A percentile compares a stretch with the other conserved stretches of the same genome.
Conservation (phyloP, 2,797 vertebrate genomes). For the Peromyscus nudipes region DNA sequence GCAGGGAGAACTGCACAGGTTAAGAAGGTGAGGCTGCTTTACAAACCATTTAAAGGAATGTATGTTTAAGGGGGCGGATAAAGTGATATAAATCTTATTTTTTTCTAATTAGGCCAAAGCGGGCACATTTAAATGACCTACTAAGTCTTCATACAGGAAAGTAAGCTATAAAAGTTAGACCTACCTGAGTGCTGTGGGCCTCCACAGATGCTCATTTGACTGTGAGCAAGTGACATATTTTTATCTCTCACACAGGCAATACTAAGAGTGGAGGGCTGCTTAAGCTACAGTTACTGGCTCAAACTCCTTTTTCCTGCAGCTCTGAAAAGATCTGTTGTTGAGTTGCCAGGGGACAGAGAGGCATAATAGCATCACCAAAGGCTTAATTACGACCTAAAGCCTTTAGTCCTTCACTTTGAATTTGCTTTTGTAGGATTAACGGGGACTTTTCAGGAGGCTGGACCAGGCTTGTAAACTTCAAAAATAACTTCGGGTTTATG, state of each 20-base stretch:
- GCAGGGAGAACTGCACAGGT: neutral
- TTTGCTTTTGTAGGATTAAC: slow-evolving; percentile 81
- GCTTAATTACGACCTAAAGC: slow-evolving; percentile 80
- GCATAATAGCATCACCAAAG: slow-evolving; percentile 72
- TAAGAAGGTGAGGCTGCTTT: slow-evolving; percentile 72
- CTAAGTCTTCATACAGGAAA: slow-evolving; percentile 61
- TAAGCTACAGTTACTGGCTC: slow-evolving; percentile 60
- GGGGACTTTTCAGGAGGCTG: slow-evolving; percentile 74
- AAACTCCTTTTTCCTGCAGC: slow-evolving; percentile 75
- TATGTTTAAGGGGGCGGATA: slow-evolving; percentile 70
- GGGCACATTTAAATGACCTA: slow-evolving; percentile 54
- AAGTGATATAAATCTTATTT: slow-evolving; percentile 26
- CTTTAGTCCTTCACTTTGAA: slow-evolving; percentile 83
- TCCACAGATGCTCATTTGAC: slow-evolving; percentile 60
- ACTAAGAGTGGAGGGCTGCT: slow-evolving; percentile 68
- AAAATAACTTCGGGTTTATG: slow-evolving; percentile 79
- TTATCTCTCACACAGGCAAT: slow-evolving; percentile 80
- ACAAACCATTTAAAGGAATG: slow-evolving; percentile 65
- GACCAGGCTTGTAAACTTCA: slow-evolving; percentile 80
- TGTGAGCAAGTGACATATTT: slow-evolving; percentile 69
- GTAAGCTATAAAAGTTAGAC: slow-evolving; percentile 53
- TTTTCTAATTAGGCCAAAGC: slow-evolving; percentile 69
- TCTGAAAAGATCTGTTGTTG: slow-evolving; percentile 83
- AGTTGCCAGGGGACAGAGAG: slow-evolving; percentile 74
- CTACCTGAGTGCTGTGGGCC: neutral